A percentile compares a stretch with the other conserved stretches of the same genome.
These are phyloP conservation scores for Drosophila eugracilis DNA, from an alignment of 1,140 invertebrate species.

Conservation along the genomic window DNA sequence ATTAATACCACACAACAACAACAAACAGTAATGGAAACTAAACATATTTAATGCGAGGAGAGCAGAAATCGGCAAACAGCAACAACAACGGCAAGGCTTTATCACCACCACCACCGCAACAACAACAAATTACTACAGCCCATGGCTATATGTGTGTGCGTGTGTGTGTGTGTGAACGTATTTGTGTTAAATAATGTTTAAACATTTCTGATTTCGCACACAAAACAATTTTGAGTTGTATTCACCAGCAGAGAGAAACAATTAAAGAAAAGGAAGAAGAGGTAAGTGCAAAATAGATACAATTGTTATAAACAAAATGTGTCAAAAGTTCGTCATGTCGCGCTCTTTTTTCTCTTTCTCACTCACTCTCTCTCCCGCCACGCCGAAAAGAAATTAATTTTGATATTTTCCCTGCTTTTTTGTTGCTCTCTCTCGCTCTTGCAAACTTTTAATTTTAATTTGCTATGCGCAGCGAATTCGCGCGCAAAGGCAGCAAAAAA, in stretches of 20 bases:
- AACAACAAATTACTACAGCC: conserved; percentile 46
- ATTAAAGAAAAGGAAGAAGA: conserved; percentile 33
- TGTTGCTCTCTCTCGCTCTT: conserved; percentile 35
- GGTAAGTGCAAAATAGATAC: conserved; percentile 56
- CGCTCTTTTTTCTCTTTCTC: background rate
- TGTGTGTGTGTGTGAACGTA: conserved; percentile 50
- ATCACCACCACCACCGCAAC: conserved; percentile 20
- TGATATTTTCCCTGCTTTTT: conserved; percentile 47
- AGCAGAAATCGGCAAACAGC: conserved; percentile 26
- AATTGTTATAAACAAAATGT: conserved; percentile 68
- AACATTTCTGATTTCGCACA: conserved; percentile 66
- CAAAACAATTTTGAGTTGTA: conserved; percentile 54
- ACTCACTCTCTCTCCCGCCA: conserved; percentile 28
- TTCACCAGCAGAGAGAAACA: conserved; percentile 36
- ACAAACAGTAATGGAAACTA: conserved; percentile 38
- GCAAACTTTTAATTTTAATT: conserved; percentile 74
- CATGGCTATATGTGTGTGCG: no score
- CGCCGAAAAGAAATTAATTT: conserved; percentile 61
- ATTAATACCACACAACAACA: conserved; percentile 27
- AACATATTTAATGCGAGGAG: conserved; percentile 38
- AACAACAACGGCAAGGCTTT: conserved; percentile 45
- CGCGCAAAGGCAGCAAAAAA: conserved; percentile 62
- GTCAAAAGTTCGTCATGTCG: conserved; percentile 60
- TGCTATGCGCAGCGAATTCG: conserved; percentile 75
- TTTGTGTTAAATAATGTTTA: conserved; percentile 78